Evolutionary conservation across 2,888 invertebrate genomes (phyloP).

Genomic region (Branchinecta sandiegonensis): DNA sequence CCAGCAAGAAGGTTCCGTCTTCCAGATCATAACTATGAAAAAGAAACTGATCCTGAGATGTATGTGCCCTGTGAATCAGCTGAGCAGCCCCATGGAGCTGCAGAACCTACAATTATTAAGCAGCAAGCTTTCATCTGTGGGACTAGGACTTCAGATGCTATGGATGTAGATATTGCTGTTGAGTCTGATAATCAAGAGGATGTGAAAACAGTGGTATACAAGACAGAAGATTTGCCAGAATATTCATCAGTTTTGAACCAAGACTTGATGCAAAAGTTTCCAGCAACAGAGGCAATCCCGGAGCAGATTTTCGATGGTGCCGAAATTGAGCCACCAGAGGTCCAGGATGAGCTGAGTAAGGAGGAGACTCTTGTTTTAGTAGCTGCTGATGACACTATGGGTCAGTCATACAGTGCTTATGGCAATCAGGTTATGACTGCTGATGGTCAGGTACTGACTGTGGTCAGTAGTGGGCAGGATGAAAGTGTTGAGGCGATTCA

Average conservation of each 20-base stretch:
- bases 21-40: no score
- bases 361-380: not conserved
- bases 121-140: conserved; percentile 2
- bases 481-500: conserved; percentile 5
- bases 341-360: not conserved
- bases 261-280: no score
- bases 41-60: no score
- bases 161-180: no score
- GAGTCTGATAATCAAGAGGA: no score
- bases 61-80: no score
- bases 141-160: not conserved
- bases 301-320: not conserved
- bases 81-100: no score
- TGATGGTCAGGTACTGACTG: conserved; percentile 8
- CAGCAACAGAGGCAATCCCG: not conserved
- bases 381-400: not conserved
- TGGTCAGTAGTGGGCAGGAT: not conserved
- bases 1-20: no score
- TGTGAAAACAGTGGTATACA: no score
- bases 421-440: conserved; percentile 6
- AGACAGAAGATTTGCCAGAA: no score
- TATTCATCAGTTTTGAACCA: no score
- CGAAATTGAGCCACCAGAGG: not conserved
- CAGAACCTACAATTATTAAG: not conserved
- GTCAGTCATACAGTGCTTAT: not conserved